phyloP scores from a whole-genome alignment of 2,113 vertebrate species.

The Numida meleagris region DNA sequence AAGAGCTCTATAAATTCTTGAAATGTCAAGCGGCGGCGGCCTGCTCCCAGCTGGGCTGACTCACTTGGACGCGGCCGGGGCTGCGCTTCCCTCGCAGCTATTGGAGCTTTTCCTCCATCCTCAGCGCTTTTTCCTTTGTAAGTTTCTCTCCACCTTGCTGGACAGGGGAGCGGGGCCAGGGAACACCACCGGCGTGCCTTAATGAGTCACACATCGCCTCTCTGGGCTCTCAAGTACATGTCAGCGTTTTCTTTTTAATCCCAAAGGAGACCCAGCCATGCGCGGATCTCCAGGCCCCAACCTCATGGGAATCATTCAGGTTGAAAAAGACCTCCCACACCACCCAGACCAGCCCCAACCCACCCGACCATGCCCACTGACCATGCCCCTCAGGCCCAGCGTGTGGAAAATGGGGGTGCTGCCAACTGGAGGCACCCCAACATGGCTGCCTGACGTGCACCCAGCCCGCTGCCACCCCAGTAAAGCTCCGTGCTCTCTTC shows the following conservation, averaged over 20 bases:
- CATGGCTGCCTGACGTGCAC: not conserved
- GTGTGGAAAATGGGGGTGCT: not conserved
- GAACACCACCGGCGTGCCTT: not conserved
- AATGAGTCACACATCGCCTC: not conserved
- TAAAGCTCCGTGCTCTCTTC: constrained; percentile 36
- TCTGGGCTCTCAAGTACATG: not conserved
- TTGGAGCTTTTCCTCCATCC: constrained; percentile 38
- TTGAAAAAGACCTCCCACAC: no score
- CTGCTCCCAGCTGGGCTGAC: constrained; percentile 64
- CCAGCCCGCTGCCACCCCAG: fast-evolving
- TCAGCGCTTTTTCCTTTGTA: not conserved
- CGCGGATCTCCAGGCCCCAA: not conserved
- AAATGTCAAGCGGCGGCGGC: constrained; percentile 44
- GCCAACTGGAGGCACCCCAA: not conserved
- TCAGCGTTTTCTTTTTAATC: constrained; percentile 29
- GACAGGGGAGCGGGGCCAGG: not conserved
- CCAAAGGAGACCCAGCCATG: not conserved
- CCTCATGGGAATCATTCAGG: no score
- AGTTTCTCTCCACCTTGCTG: constrained; percentile 21
- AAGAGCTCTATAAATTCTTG: constrained; percentile 54
- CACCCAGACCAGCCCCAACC: no score
- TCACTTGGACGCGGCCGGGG: not conserved
- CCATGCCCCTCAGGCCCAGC: not conserved
- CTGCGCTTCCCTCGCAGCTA: constrained; percentile 41
- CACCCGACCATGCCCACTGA: no score